Evolutionary conservation across 37 sponge, comb jelly and placozoan species (phyloP).

Genomic region (Chondrilla cf. caribensis): DNA sequence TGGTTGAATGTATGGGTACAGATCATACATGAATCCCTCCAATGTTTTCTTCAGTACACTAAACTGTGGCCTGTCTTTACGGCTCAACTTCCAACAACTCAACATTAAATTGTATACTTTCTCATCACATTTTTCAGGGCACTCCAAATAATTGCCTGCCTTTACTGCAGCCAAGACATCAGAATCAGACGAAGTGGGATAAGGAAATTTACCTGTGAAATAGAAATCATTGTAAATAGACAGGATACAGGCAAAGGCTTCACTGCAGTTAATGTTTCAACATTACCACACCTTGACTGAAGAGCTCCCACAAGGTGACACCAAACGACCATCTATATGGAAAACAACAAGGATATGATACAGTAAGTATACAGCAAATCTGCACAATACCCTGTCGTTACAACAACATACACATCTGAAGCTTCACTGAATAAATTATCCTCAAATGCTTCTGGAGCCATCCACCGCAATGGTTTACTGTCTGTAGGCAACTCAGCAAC

Average conservation of each 20-base stretch:
- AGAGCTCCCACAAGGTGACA: conserved; percentile 4
- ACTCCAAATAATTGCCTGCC: background rate
- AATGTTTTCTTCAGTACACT: background rate
- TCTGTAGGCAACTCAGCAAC: background rate
- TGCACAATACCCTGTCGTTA: too few relatives aligned
- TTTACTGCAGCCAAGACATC: conserved; percentile 1
- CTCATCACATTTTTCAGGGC: conserved; percentile 4
- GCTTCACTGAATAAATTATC: conserved; percentile 14
- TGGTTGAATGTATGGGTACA: conserved; percentile 5
- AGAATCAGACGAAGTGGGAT: conserved; percentile 3
- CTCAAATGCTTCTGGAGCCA: conserved; percentile 27
- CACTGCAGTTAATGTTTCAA: background rate
- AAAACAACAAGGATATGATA: too few relatives aligned
- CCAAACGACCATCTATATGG: conserved; percentile 15
- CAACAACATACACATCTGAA: conserved; percentile 23
- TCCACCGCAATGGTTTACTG: conserved; percentile 18
- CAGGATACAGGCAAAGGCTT: background rate
- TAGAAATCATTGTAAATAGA: too few relatives aligned
- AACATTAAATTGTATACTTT: conserved; percentile 13
- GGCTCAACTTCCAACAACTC: conserved; percentile 3
- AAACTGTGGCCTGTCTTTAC: conserved; percentile 1
- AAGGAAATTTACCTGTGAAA: background rate
- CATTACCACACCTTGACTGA: background rate
- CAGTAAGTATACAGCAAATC: too few relatives aligned
- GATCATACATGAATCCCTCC: background rate